Evolutionary conservation across 2,113 vertebrate species (phyloP), one percentile per base, ranked within the genome.

Genomic region (Ctenomys sociabilis): DNA sequence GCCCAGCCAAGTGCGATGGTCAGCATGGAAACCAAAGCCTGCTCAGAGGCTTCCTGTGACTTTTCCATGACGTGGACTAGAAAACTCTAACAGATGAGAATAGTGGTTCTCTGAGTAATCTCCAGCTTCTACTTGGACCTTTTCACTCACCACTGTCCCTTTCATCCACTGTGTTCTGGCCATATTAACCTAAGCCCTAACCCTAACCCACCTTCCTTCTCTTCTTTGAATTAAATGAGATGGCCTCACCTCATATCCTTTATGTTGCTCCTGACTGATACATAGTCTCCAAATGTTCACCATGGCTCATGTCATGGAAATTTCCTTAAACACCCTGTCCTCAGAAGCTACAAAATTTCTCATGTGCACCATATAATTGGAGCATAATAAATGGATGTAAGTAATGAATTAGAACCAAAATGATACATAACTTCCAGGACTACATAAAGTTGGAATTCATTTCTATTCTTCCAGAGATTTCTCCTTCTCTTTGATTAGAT

Each of bases 391-490:
- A 63, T 77, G 43, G 40, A 45, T 72, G 83, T 35, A 83, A 32
- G 26, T 68, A 92, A 75, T 63, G 10, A 2, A 59, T 72, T 75
- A 32, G 30, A 88, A 85, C 84, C 49, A 66, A 40, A 49, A 59
- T 66, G 49, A 1, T 14, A 37, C 72, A 2, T 40, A 61, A 82
- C 82, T 35, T 82, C 30, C 30, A 90, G 63, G 16, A 66, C 0
- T 28, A 21, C 16, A 59, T 78, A 88, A 88, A 93, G n/a, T 43
- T 57, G 24, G 61, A 85, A 26, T 30, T 63, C 40, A 43, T 66
- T 68, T 73, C 45, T 77, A 88, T 72, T 22, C 24, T 94, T 88
- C 37, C 78, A 70, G 28, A 93, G 75, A 12, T 91, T 91, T 49
- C 26, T 96, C 28, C 35, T 35, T 73, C 8, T 68, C 12, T 11